Percentiles rank a stretch among this genome's conserved stretches.
phyloP scores from a whole-genome alignment of 2,888 invertebrate species.

The Plutella xylostella region DNA sequence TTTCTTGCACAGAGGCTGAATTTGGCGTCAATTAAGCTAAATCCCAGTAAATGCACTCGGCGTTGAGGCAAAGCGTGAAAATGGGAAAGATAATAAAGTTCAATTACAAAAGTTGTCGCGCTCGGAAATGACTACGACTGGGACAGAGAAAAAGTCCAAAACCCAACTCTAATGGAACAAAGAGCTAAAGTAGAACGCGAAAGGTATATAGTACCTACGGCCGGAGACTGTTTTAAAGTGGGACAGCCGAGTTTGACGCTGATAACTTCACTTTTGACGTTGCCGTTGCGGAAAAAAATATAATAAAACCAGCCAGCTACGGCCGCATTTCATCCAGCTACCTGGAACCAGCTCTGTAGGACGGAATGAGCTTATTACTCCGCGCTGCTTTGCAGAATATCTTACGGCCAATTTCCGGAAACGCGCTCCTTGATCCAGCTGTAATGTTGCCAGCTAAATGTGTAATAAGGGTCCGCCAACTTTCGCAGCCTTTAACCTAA shows the following conservation, averaged over 20 bases:
- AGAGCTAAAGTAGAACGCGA: neutral
- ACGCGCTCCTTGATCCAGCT: too few species aligned
- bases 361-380: neutral
- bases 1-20: too few species aligned
- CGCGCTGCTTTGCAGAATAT: neutral
- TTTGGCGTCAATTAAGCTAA: too few species aligned
- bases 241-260: too few species aligned
- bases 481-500: conserved; percentile 2
- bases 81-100: too few species aligned
- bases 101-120: too few species aligned
- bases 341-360: neutral
- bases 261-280: too few species aligned
- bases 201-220: neutral
- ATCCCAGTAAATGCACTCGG: too few species aligned
- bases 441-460: neutral
- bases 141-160: neutral
- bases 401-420: too few species aligned
- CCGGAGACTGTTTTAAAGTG: too few species aligned
- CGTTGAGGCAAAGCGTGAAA: too few species aligned
- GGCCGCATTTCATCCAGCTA: neutral
- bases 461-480: conserved; percentile 1
- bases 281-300: too few species aligned
- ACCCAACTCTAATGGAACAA: conserved; percentile 1
- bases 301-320: neutral
- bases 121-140: neutral